A percentile compares a stretch with the other conserved stretches of the same genome.
Conservation (phyloP, 2,113 vertebrate genomes). For the Suricata suricatta region DNA sequence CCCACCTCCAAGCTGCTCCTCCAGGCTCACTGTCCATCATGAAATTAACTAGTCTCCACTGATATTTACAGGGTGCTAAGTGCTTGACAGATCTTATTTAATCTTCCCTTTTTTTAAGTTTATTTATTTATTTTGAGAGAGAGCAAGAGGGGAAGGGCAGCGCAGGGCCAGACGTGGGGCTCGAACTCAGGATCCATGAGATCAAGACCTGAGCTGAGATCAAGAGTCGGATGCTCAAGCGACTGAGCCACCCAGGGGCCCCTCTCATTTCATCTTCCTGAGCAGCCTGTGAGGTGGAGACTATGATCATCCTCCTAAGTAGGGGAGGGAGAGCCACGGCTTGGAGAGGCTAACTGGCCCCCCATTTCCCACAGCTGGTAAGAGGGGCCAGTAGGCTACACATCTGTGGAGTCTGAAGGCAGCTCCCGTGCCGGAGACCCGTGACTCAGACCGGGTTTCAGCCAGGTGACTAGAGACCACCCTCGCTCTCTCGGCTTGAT, state of each 20-base stretch:
- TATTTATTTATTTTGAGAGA: too few relatives aligned
- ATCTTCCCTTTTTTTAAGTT: not conserved
- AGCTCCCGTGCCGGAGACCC: not conserved
- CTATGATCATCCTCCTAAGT: not conserved
- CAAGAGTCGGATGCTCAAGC: too few relatives aligned
- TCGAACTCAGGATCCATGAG: too few relatives aligned
- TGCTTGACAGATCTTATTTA: not conserved
- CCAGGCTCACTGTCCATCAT: not conserved
- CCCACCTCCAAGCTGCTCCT: not conserved
- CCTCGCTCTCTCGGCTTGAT: not conserved
- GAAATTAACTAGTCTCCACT: not conserved
- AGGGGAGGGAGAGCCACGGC: not conserved
- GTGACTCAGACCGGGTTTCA: not conserved
- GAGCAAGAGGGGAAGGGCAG: too few relatives aligned
- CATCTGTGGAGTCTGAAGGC: not conserved
- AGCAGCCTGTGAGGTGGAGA: not conserved
- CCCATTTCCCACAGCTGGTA: not conserved
- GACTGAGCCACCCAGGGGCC: too few relatives aligned
- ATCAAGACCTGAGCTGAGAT: too few relatives aligned
- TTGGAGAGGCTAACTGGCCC: not conserved
- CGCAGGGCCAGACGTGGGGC: too few relatives aligned
- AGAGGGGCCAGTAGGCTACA: not conserved
- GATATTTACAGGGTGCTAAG: not conserved
- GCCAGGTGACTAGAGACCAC: not conserved
- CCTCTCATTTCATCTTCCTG: not conserved